Evolutionary conservation across 2,888 invertebrate species (phyloP).

Genomic region (Acanthosoma haemorrhoidale): DNA sequence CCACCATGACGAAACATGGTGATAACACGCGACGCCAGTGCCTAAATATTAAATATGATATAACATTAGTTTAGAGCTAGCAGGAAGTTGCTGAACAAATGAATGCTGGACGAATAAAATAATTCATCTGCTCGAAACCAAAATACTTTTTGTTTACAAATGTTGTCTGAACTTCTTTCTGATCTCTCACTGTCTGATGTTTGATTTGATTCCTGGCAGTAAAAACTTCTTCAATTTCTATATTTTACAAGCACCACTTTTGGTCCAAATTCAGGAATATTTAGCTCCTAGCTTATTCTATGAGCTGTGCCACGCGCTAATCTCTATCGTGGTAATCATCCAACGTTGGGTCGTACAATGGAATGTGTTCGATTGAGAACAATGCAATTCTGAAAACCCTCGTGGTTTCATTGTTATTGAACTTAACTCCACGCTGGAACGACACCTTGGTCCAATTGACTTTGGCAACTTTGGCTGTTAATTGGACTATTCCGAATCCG

Average conservation of each 20-base stretch:
- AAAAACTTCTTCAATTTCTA: constrained; percentile 36
- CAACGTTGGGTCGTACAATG: constrained; percentile 24
- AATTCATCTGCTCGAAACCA: constrained; percentile 32
- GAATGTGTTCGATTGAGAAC: constrained; percentile 27
- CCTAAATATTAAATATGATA: too few species aligned
- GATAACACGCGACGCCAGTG: too few species aligned
- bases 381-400: constrained; percentile 30
- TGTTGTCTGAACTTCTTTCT: constrained; percentile 14
- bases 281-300: constrained; percentile 28
- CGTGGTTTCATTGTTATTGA: constrained; percentile 30
- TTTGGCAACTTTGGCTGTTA: too few species aligned
- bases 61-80: too few species aligned
- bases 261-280: constrained; percentile 33
- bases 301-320: constrained; percentile 20
- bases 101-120: constrained; percentile 32
- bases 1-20: too few species aligned
- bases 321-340: constrained; percentile 27
- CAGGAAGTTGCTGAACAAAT: too few species aligned
- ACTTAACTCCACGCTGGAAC: constrained; percentile 18
- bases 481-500: too few species aligned
- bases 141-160: constrained; percentile 29
- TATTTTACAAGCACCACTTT: constrained; percentile 35
- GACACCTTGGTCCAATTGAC: too few species aligned
- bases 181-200: constrained; percentile 29
- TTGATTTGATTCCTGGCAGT: constrained; percentile 32